Evolutionary conservation across 1,140 invertebrate genomes (phyloP).

Genomic region (Trichonephila clavipes): DNA sequence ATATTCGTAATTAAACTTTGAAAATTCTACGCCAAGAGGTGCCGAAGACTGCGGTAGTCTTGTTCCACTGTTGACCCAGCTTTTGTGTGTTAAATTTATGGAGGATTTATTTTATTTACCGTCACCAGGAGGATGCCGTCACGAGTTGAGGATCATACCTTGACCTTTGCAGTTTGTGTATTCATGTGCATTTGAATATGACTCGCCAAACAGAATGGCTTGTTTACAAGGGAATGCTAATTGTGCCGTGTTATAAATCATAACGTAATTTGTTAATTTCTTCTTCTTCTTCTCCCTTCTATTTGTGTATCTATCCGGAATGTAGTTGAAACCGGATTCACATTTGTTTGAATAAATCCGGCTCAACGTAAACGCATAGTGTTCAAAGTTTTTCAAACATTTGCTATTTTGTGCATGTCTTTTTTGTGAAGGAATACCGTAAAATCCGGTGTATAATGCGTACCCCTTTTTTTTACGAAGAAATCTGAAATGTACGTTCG

Average conservation of each 20-base stretch:
- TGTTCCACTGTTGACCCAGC: slow-evolving; percentile 7
- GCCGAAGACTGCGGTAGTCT: neutral
- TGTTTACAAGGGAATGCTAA: neutral
- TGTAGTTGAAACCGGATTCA: neutral
- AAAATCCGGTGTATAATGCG: too few species aligned
- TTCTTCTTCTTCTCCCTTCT: too few species aligned
- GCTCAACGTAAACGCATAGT: too few species aligned
- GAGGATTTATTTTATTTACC: neutral
- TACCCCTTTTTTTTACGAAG: too few species aligned
- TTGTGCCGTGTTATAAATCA: too few species aligned
- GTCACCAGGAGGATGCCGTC: neutral
- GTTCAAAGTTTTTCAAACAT: too few species aligned
- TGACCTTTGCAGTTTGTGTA: neutral
- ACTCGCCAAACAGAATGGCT: neutral
- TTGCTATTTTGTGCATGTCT: too few species aligned
- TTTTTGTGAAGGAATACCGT: too few species aligned
- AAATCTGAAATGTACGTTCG: too few species aligned
- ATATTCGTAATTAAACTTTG: neutral
- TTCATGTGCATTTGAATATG: neutral
- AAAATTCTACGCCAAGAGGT: neutral
- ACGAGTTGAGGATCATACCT: neutral
- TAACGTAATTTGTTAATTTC: too few species aligned
- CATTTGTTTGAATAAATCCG: too few species aligned
- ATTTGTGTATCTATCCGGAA: neutral
- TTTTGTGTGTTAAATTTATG: neutral